These are phyloP conservation scores for Dendrolimus pini DNA, from an alignment of 2,888 invertebrate species.

Conservation along the genomic window DNA sequence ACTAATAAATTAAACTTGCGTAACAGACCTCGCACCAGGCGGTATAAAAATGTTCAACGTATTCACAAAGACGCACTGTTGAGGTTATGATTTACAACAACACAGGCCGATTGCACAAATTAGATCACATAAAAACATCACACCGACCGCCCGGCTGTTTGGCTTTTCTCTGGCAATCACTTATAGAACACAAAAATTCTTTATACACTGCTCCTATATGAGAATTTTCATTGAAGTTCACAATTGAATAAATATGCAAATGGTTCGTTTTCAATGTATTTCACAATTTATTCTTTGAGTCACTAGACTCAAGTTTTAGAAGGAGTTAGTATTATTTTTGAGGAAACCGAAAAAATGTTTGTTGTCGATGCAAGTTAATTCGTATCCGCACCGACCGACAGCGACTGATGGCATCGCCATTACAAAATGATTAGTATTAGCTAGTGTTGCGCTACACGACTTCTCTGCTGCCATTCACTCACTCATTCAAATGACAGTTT, in stretches of 20 bases:
- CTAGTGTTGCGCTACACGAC: conserved; percentile 8
- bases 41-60: conserved; percentile 52
- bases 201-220: conserved; percentile 44
- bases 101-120: conserved; percentile 41
- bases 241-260: conserved; percentile 11
- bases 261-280: background rate
- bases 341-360: conserved; percentile 12
- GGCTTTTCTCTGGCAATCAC: conserved; percentile 24
- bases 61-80: conserved; percentile 56
- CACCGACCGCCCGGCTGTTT: conserved; percentile 23
- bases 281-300: background rate
- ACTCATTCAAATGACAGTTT: conserved; percentile 21
- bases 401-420: conserved; percentile 30
- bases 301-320: background rate
- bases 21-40: conserved; percentile 49
- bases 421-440: conserved; percentile 22
- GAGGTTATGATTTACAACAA: conserved; percentile 66
- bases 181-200: conserved; percentile 22
- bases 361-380: conserved; percentile 12
- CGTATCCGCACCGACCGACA: conserved; percentile 27
- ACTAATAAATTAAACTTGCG: conserved; percentile 50
- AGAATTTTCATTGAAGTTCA: conserved; percentile 43
- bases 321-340: background rate
- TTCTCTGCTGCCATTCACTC: conserved; percentile 30
- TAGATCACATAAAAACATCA: conserved; percentile 38